Percentiles rank a stretch among this genome's conserved stretches.
phyloP scores from a whole-genome alignment of 1,140 invertebrate species.

The Geopemphigus sp. region DNA sequence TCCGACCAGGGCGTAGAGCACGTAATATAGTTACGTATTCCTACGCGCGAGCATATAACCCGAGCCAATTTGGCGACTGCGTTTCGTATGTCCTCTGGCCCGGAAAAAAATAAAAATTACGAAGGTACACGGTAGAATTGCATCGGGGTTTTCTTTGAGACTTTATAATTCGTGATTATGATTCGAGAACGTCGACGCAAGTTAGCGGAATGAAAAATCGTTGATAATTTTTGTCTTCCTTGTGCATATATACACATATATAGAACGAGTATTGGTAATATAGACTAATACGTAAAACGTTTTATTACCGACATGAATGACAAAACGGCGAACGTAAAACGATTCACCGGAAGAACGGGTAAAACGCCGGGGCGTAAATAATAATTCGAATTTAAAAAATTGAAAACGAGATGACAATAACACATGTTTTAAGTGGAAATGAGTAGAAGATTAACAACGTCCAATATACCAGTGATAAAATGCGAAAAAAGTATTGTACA shows the following conservation, averaged over 20 bases:
- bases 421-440: no score
- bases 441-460: no score
- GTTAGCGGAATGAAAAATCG: constrained; percentile 8
- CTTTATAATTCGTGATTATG: constrained; percentile 23
- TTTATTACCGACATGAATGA: background rate
- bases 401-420: no score
- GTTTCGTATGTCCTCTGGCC: constrained; percentile 28
- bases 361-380: no score
- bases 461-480: no score
- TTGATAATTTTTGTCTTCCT: background rate
- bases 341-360: background rate
- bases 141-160: constrained; percentile 24
- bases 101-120: constrained; percentile 16
- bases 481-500: constrained; percentile 10
- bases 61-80: constrained; percentile 40
- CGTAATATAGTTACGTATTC: background rate
- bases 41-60: background rate
- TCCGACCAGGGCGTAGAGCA: background rate
- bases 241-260: no score
- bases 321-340: background rate
- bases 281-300: background rate
- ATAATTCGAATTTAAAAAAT: no score
- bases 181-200: constrained; percentile 21
- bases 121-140: constrained; percentile 31
- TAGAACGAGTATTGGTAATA: background rate